These are phyloP conservation scores for Ophioninae sp. DNA, from an alignment of 2,888 invertebrate genomes.

Conservation along the genomic window DNA sequence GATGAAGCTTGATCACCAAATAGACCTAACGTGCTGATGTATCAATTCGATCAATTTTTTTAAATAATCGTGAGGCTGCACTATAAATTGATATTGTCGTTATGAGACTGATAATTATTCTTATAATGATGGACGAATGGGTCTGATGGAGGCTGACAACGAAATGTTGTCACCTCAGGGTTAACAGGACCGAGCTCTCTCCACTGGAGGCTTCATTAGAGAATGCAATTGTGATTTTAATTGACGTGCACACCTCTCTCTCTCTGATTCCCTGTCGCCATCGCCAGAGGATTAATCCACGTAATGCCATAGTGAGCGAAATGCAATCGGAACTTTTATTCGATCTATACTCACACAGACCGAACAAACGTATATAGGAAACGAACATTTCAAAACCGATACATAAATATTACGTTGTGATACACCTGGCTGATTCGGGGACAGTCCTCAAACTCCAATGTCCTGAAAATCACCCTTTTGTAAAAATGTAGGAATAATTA, in stretches of 20 bases:
- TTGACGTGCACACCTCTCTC: conserved; percentile 34
- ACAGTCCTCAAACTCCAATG: neutral
- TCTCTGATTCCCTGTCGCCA: conserved; percentile 27
- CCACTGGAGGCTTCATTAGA: conserved; percentile 27
- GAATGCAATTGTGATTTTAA: conserved; percentile 52
- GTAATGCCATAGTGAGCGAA: conserved; percentile 4
- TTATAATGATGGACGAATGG: neutral
- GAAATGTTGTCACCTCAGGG: neutral
- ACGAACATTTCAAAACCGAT: neutral
- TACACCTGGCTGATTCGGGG: neutral
- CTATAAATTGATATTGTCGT: neutral
- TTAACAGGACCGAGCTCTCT: neutral
- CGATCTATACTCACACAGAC: neutral
- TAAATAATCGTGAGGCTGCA: neutral
- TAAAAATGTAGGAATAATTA: neutral
- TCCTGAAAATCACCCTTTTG: neutral
- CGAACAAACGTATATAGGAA: neutral
- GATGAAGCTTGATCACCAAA: neutral
- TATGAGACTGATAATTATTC: neutral
- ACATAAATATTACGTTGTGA: neutral
- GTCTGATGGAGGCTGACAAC: neutral
- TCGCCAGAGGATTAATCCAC: conserved; percentile 52
- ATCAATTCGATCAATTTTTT: neutral
- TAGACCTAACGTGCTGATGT: neutral
- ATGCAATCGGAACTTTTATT: conserved; percentile 39